Percentiles rank a stretch among this genome's conserved stretches.
These are phyloP conservation scores for Papilio gigon DNA, from an alignment of 2,888 invertebrate species.

Conservation along the genomic window DNA sequence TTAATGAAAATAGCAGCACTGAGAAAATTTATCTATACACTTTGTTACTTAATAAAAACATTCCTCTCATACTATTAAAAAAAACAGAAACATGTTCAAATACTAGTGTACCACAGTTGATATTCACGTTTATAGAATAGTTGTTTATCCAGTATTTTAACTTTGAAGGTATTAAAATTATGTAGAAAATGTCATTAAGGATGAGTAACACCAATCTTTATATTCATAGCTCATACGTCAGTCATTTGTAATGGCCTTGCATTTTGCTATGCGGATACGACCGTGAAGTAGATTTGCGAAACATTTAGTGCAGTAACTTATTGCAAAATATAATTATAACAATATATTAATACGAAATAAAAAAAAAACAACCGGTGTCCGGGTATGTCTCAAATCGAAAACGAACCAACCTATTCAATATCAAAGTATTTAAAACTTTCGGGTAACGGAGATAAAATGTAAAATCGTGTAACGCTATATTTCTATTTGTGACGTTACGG, in stretches of 20 bases:
- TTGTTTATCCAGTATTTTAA: neutral
- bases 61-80: neutral
- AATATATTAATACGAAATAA: neutral
- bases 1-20: too few relatives aligned
- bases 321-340: neutral
- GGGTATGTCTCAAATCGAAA: neutral
- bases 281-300: neutral
- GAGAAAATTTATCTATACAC: too few relatives aligned
- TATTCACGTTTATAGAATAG: neutral
- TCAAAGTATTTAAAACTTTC: constrained; percentile 19
- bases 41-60: too few relatives aligned
- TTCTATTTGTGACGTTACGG: constrained; percentile 1
- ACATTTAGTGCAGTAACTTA: neutral
- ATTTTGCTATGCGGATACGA: constrained; percentile 16
- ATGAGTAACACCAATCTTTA: neutral
- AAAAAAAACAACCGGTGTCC: neutral
- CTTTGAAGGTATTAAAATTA: neutral
- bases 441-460: neutral
- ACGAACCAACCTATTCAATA: neutral
- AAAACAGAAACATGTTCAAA: neutral
- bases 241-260: constrained; percentile 17
- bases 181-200: neutral
- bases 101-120: neutral
- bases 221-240: constrained; percentile 3
- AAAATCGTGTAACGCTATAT: constrained; percentile 4